These are phyloP conservation scores for Machaerirhynchus nigripectus DNA, from an alignment of 2,113 vertebrate species.

Conservation along the genomic window DNA sequence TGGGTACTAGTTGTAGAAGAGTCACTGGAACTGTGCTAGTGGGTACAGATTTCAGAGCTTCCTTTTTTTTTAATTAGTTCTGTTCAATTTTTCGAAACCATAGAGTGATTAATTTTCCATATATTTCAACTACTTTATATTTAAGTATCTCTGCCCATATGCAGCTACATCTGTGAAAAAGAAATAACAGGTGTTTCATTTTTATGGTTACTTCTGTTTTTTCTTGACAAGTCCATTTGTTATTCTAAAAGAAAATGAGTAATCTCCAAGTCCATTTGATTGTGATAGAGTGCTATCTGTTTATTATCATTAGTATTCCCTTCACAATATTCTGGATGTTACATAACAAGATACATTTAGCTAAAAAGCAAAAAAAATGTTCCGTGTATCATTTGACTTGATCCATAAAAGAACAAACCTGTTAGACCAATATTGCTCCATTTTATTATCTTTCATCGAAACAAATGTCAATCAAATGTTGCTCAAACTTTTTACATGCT, in stretches of 20 bases:
- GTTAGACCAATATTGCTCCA: background rate
- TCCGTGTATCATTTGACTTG: background rate
- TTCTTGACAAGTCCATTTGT: constrained; percentile 56
- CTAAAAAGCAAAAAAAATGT: background rate
- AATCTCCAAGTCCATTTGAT: background rate
- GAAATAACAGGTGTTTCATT: constrained; percentile 55
- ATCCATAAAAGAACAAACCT: background rate
- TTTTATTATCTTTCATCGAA: background rate
- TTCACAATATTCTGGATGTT: background rate
- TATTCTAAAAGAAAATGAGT: constrained; percentile 54
- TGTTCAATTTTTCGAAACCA: background rate
- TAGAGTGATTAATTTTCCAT: constrained; percentile 35
- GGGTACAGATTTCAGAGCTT: background rate
- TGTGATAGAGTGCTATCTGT: background rate
- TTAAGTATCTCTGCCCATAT: constrained; percentile 39
- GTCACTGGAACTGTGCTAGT: background rate
- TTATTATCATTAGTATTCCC: background rate
- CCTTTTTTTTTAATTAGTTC: background rate
- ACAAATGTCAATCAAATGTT: constrained; percentile 1
- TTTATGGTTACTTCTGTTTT: constrained; percentile 59
- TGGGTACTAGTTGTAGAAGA: background rate
- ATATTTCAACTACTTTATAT: constrained; percentile 56
- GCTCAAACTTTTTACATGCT: background rate
- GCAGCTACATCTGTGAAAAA: constrained; percentile 59
- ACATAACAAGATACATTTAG: background rate